Conservation (phyloP, 2,888 invertebrate species). For the Fissipunctia ypsillon region DNA sequence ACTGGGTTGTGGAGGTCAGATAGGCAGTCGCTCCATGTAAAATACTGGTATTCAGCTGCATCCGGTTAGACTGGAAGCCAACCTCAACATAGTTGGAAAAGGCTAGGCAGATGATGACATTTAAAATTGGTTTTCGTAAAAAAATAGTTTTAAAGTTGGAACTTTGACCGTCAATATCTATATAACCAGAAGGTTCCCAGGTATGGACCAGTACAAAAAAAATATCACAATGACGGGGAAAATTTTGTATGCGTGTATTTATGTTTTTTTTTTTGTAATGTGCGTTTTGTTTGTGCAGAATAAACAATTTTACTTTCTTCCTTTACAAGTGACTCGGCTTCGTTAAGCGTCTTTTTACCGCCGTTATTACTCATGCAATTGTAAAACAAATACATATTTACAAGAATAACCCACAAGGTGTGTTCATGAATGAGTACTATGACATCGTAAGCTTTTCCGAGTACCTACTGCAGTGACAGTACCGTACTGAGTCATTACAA, state of each 20-base stretch:
- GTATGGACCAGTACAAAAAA: not conserved
- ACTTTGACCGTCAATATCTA: not conserved
- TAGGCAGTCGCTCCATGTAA: too few species aligned
- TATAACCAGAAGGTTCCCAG: not conserved
- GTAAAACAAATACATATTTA: not conserved
- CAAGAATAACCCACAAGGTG: not conserved
- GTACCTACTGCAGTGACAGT: constrained; percentile 25
- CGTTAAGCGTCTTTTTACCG: not conserved
- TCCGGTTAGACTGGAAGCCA: too few species aligned
- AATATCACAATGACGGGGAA: too few species aligned
- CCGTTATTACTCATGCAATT: not conserved
- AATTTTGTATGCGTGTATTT: too few species aligned
- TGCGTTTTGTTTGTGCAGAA: too few species aligned
- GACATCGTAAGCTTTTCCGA: constrained; percentile 41
- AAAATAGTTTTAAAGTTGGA: not conserved
- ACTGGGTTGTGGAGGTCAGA: too few species aligned
- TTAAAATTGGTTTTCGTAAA: not conserved
- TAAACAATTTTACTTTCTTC: too few species aligned
- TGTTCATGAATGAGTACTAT: constrained; percentile 14
- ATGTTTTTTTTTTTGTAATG: too few species aligned
- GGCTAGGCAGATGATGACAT: too few species aligned
- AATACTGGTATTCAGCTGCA: too few species aligned
- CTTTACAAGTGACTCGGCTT: not conserved
- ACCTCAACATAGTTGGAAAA: too few species aligned
- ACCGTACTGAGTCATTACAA: constrained; percentile 47